Evolutionary conservation across 2,888 invertebrate species (phyloP).

Genomic region (Oscheius sp.): DNA sequence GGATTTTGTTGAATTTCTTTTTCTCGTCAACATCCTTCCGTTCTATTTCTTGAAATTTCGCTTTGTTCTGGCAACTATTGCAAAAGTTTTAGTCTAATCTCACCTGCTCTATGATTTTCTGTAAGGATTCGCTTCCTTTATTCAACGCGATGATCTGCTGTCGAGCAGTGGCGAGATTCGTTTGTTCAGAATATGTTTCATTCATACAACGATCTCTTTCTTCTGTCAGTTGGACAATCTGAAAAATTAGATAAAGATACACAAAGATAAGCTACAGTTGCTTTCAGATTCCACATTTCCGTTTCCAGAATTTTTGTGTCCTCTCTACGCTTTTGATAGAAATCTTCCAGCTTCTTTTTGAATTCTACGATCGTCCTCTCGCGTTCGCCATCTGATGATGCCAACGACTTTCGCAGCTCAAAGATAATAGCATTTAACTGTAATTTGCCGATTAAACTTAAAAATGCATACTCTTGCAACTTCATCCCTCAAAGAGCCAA

Average conservation of each 20-base stretch:
- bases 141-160: slow-evolving; percentile 36
- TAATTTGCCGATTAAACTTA: background rate
- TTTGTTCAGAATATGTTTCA: slow-evolving; percentile 34
- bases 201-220: slow-evolving; percentile 39
- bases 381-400: background rate
- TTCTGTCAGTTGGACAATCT: slow-evolving; percentile 46
- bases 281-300: slow-evolving; percentile 51
- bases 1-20: slow-evolving; percentile 27
- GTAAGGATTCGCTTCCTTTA: slow-evolving; percentile 29
- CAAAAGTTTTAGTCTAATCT: background rate
- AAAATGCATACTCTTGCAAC: background rate
- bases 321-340: slow-evolving; percentile 30
- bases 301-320: slow-evolving; percentile 40
- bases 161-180: slow-evolving; percentile 28
- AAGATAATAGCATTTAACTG: too few relatives aligned
- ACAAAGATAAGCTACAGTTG: slow-evolving; percentile 18
- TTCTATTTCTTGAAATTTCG: slow-evolving; percentile 18
- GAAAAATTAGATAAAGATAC: background rate
- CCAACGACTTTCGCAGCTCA: background rate
- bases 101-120: slow-evolving; percentile 34
- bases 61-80: slow-evolving; percentile 23
- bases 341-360: slow-evolving; percentile 14
- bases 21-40: slow-evolving; percentile 30
- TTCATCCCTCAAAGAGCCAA: background rate
- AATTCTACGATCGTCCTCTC: slow-evolving; percentile 3